Evolutionary conservation across 37 sponge, comb jelly and placozoan species (phyloP).

Genomic region (Chondrilla cf. caribensis): DNA sequence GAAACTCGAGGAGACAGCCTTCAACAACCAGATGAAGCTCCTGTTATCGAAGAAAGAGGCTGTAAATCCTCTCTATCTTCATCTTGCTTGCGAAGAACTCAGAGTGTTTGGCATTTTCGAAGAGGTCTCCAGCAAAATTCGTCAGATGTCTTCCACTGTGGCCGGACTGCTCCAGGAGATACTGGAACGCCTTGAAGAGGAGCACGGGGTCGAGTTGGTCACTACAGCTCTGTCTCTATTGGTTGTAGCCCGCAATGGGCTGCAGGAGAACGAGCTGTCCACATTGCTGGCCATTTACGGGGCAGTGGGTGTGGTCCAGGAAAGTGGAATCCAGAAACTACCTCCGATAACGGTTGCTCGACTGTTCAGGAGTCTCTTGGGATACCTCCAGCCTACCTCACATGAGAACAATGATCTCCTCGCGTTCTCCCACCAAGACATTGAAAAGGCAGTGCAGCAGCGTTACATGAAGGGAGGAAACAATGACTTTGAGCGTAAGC

Average conservation of each 20-base stretch:
- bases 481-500: constrained; percentile 41
- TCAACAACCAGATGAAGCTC: constrained; percentile 96
- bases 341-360: constrained; percentile 58
- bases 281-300: constrained; percentile 39
- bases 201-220: constrained; percentile 66
- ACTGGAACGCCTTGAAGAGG: constrained; percentile 69
- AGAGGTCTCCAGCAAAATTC: constrained; percentile 57
- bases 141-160: constrained; percentile 64
- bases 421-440: constrained; percentile 66
- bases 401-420: constrained; percentile 47
- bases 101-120: constrained; percentile 95
- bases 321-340: constrained; percentile 12
- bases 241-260: constrained; percentile 69
- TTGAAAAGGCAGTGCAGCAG: constrained; percentile 64
- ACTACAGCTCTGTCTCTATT: constrained; percentile 57
- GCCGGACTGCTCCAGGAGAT: constrained; percentile 83
- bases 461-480: constrained; percentile 75
- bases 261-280: constrained; percentile 68
- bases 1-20: constrained; percentile 89
- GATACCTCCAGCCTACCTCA: constrained; percentile 73
- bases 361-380: constrained; percentile 64
- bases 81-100: constrained; percentile 91
- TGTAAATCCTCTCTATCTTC: constrained; percentile 86
- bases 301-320: neutral
- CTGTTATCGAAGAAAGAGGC: constrained; percentile 96